A percentile compares a stretch with the other conserved stretches of the same genome.
Conservation (phyloP, 2,888 invertebrate genomes). For the Drosophila greeni region DNA sequence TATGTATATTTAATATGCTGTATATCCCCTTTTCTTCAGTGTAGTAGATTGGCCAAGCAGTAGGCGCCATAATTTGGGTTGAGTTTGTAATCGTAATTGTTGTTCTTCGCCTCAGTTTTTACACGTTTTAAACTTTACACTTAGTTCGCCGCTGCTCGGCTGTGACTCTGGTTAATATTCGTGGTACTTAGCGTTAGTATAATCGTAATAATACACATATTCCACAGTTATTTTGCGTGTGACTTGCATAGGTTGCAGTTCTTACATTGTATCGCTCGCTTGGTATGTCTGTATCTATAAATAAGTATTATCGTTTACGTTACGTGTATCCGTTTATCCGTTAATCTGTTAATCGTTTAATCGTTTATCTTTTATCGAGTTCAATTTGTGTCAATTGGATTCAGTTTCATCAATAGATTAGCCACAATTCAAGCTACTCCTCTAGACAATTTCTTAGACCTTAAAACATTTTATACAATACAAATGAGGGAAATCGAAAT, state of each 20-base stretch:
- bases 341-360: slow-evolving; percentile 6
- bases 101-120: slow-evolving; percentile 24
- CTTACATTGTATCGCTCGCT: slow-evolving; percentile 49
- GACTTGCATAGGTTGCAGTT: slow-evolving; percentile 56
- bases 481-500: slow-evolving; percentile 28
- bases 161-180: slow-evolving; percentile 48
- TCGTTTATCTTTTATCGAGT: slow-evolving; percentile 8
- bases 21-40: slow-evolving; percentile 38
- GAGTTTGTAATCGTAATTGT: slow-evolving; percentile 39
- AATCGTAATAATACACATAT: slow-evolving; percentile 45
- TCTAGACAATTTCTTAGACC: slow-evolving; percentile 52
- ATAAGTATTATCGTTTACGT: slow-evolving; percentile 48
- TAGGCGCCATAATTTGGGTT: slow-evolving; percentile 66
- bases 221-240: slow-evolving; percentile 35
- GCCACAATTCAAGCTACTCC: slow-evolving; percentile 47
- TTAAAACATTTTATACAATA: slow-evolving; percentile 48
- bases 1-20: slow-evolving; percentile 47
- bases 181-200: slow-evolving; percentile 43
- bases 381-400: slow-evolving; percentile 29
- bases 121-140: slow-evolving; percentile 20
- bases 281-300: slow-evolving; percentile 71
- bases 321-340: slow-evolving; percentile 35
- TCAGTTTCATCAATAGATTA: slow-evolving; percentile 30
- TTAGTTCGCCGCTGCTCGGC: slow-evolving; percentile 40
- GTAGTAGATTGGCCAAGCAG: slow-evolving; percentile 67